These are phyloP conservation scores for Dendropsophus ebraccatus DNA, from an alignment of 2,113 vertebrate species.

Conservation along the genomic window DNA sequence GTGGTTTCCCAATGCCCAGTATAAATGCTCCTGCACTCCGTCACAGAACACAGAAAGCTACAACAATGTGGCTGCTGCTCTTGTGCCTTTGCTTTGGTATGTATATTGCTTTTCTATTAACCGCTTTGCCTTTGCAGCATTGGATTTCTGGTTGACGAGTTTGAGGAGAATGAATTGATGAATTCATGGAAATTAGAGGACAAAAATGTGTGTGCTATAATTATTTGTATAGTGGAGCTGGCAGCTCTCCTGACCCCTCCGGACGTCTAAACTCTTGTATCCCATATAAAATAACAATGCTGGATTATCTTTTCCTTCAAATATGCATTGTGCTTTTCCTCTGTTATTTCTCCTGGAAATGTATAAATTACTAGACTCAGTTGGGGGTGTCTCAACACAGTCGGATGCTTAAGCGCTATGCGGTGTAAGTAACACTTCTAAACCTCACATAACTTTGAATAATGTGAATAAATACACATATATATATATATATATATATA, in stretches of 20 bases:
- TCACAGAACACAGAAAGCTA: not conserved
- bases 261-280: too few relatives aligned
- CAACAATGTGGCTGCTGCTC: not conserved
- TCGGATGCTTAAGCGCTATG: too few relatives aligned
- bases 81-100: not conserved
- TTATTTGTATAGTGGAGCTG: too few relatives aligned
- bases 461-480: not conserved
- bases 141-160: not conserved
- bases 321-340: not conserved
- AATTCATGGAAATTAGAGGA: not conserved
- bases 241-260: too few relatives aligned
- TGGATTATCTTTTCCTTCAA: not conserved
- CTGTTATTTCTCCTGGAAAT: not conserved
- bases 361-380: not conserved
- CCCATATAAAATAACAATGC: too few relatives aligned
- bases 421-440: too few relatives aligned
- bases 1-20: not conserved
- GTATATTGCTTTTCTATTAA: not conserved
- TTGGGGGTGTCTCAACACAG: too few relatives aligned
- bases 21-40: not conserved
- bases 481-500: too few relatives aligned
- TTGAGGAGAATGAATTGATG: not conserved
- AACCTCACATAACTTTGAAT: not conserved
- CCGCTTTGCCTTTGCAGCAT: not conserved
- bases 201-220: not conserved